A percentile compares a stretch with the other conserved stretches of the same genome.
These are phyloP conservation scores for Sciurus niger DNA, from an alignment of 2,113 vertebrate genomes.

Conservation along the genomic window DNA sequence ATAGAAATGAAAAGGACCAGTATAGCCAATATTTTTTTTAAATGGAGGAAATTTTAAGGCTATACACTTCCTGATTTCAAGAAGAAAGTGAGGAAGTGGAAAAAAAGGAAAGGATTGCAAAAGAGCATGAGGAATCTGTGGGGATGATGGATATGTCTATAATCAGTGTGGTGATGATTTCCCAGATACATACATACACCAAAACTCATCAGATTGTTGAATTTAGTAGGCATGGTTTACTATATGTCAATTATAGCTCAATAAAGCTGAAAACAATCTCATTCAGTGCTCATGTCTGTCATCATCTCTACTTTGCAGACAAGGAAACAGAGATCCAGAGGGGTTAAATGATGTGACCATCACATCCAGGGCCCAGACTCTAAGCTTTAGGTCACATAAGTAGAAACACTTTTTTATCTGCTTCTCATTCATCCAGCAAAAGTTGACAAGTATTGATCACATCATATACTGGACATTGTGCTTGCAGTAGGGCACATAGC, in stretches of 20 bases:
- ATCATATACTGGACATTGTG: neutral
- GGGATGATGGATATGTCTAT: neutral
- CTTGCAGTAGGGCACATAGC: neutral
- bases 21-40: slow-evolving; percentile 27
- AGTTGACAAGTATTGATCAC: neutral
- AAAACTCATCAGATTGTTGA: neutral
- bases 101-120: neutral
- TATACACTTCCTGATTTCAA: neutral
- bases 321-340: neutral
- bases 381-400: neutral
- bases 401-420: neutral
- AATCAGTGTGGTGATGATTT: neutral
- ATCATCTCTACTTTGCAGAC: neutral
- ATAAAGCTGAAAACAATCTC: neutral
- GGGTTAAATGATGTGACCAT: neutral
- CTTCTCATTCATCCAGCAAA: neutral
- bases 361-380: neutral
- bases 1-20: slow-evolving; percentile 28
- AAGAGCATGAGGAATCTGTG: neutral
- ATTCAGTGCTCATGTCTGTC: neutral
- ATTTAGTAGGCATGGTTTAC: neutral
- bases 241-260: neutral
- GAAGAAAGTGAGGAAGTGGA: neutral
- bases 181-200: neutral
- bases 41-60: slow-evolving; percentile 21